phyloP scores from a whole-genome alignment of 2,888 invertebrate species.

The Acrobasis suavella region DNA sequence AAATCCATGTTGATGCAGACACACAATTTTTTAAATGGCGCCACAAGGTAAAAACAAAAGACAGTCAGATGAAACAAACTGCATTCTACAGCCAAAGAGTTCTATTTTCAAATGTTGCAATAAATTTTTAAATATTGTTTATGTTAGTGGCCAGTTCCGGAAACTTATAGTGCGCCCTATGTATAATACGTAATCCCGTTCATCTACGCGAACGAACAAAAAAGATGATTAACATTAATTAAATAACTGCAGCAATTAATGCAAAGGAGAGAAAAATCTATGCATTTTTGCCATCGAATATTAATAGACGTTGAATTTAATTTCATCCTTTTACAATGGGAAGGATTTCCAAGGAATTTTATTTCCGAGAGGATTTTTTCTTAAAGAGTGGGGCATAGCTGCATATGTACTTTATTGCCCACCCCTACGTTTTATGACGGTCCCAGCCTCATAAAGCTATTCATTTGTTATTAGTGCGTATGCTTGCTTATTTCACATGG shows the following conservation, averaged over 20 bases:
- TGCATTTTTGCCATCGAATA: background rate
- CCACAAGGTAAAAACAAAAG: no score
- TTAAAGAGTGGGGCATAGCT: background rate
- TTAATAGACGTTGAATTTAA: background rate
- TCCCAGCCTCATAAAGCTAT: conserved; percentile 8
- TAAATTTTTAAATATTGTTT: no score
- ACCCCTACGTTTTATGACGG: conserved; percentile 5
- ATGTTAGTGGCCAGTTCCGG: no score
- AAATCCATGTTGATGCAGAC: no score
- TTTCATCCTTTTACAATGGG: conserved; percentile 21
- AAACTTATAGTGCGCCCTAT: no score
- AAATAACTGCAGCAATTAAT: background rate
- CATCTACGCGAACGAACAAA: no score
- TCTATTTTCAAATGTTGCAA: no score
- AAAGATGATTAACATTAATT: no score
- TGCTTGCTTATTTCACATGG: conserved; percentile 28
- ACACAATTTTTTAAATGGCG: no score
- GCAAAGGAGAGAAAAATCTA: background rate
- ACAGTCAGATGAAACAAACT: no score
- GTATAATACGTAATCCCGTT: no score
- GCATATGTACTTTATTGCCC: conserved; percentile 14
- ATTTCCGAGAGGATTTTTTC: conserved; percentile 19
- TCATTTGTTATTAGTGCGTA: conserved; percentile 12
- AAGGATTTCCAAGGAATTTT: conserved; percentile 23
- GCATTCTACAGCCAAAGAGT: no score